These are phyloP conservation scores for Euwallacea fornicatus DNA, from an alignment of 1,140 invertebrate genomes.

Conservation along the genomic window DNA sequence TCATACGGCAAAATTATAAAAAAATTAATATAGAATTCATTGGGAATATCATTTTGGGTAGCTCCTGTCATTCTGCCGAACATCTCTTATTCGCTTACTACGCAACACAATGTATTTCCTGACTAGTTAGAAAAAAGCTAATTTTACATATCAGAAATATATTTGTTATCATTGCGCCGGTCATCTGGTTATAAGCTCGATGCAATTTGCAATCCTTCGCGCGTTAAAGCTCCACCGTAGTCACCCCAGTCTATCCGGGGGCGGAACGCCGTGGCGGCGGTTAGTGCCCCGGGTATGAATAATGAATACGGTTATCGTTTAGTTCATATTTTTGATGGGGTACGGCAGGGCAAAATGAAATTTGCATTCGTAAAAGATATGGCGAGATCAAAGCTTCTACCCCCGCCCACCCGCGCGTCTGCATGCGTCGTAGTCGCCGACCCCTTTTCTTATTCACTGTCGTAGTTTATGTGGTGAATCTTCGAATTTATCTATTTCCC, in stretches of 20 bases:
- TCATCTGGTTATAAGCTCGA: too few species aligned
- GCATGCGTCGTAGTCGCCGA: slow-evolving; percentile 18
- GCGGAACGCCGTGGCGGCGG: slow-evolving; percentile 38
- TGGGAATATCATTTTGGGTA: too few species aligned
- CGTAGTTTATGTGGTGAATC: not conserved
- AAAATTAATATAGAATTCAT: too few species aligned
- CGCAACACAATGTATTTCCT: too few species aligned
- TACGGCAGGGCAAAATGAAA: slow-evolving; percentile 54
- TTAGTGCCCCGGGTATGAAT: slow-evolving; percentile 53
- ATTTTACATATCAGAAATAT: too few species aligned
- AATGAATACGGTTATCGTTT: slow-evolving; percentile 57
- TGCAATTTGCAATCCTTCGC: not conserved
- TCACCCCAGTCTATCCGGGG: slow-evolving; percentile 19
- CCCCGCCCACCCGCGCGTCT: slow-evolving; percentile 23
- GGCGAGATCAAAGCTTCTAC: slow-evolving; percentile 52
- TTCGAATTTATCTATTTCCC: too few species aligned
- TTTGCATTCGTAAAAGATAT: slow-evolving; percentile 57
- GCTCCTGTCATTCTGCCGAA: too few species aligned
- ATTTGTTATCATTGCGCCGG: too few species aligned
- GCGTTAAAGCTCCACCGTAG: slow-evolving; percentile 25
- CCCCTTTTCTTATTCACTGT: slow-evolving; percentile 22
- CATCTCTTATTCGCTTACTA: too few species aligned
- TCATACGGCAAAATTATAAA: too few species aligned
- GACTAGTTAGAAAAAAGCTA: too few species aligned
- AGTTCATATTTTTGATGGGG: slow-evolving; percentile 57